Percentiles rank a stretch among this genome's conserved stretches.
Conservation (phyloP, 2,888 invertebrate genomes). For the Esperia sulphurella region DNA sequence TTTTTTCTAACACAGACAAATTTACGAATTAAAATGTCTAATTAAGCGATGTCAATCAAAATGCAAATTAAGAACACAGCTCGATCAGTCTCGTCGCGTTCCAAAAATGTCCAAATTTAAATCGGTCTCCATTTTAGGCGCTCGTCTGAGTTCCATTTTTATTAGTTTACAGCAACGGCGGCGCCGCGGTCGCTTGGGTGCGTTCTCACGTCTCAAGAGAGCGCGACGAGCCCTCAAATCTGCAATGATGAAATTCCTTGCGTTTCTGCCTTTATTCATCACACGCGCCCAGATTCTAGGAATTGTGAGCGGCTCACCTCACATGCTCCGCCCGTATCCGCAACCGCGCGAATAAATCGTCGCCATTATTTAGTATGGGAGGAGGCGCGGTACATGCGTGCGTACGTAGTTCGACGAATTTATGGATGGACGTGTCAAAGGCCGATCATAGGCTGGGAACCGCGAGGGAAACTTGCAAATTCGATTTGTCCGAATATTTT, state of each 20-base stretch:
- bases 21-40: constrained; percentile 28
- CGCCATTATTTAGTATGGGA: constrained; percentile 66
- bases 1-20: constrained; percentile 27
- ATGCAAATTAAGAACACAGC: constrained; percentile 43
- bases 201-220: constrained; percentile 60
- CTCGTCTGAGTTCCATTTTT: constrained; percentile 47
- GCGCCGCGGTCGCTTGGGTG: constrained; percentile 21
- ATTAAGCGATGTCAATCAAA: constrained; percentile 51
- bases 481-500: constrained; percentile 13
- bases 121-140: constrained; percentile 32
- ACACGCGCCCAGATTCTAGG: constrained; percentile 71
- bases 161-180: constrained; percentile 29
- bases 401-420: constrained; percentile 54
- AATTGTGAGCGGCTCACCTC: constrained; percentile 55
- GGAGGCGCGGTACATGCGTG: constrained; percentile 47
- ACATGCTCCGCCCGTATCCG: constrained; percentile 55
- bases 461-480: constrained; percentile 39
- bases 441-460: constrained; percentile 55
- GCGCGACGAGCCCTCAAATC: constrained; percentile 63
- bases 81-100: constrained; percentile 27
- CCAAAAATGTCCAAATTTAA: constrained; percentile 41
- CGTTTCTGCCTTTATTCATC: constrained; percentile 70
- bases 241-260: constrained; percentile 68
- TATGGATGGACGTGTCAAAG: constrained; percentile 60
- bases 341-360: constrained; percentile 62